phyloP scores from a whole-genome alignment of 2,888 invertebrate genomes.

The Fissipunctia ypsillon region DNA sequence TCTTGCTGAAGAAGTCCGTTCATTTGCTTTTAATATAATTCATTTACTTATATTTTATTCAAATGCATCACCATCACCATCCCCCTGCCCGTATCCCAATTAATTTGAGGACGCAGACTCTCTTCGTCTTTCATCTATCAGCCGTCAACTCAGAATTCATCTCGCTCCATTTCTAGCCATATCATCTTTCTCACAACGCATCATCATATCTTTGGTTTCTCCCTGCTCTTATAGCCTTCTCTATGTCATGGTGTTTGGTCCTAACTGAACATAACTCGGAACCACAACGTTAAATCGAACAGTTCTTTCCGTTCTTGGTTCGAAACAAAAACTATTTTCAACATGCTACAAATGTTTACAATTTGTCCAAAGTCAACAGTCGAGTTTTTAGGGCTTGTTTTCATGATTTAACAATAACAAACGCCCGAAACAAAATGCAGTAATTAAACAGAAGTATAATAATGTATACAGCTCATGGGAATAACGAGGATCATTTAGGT shows the following conservation, averaged over 20 bases:
- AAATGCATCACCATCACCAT: not conserved
- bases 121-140: not conserved
- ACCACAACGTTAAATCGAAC: not conserved
- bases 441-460: conserved; percentile 45
- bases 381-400: conserved; percentile 44
- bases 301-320: conserved; percentile 14
- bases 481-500: conserved; percentile 19
- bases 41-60: conserved; percentile 1
- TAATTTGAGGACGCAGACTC: not conserved
- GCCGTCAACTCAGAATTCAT: not conserved
- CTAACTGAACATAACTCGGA: not conserved
- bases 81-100: not conserved
- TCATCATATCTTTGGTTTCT: not conserved
- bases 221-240: not conserved
- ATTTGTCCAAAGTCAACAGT: conserved; percentile 38
- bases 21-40: not conserved
- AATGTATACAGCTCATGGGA: conserved; percentile 10
- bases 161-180: not conserved
- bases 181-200: not conserved
- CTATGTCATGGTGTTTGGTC: not conserved
- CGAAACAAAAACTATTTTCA: conserved; percentile 43
- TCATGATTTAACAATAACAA: conserved; percentile 44
- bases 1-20: not conserved
- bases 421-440: conserved; percentile 24
- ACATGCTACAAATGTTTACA: conserved; percentile 49